Evolutionary conservation across 2,888 invertebrate genomes (phyloP), one percentile per base, ranked within the genome.

Genomic region (Malacosoma neustria): DNA sequence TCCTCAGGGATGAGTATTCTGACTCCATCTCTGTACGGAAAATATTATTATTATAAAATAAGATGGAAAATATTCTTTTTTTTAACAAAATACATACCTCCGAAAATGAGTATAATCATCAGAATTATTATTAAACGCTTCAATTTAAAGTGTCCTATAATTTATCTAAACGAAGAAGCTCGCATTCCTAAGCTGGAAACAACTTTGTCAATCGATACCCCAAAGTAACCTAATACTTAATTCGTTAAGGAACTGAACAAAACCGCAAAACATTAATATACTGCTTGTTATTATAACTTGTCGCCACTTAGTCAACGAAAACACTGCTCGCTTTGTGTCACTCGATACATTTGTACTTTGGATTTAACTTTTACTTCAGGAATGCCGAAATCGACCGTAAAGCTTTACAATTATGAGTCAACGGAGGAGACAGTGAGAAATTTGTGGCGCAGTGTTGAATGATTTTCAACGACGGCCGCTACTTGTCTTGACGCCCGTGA

Each of bases 251-350:
- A 48, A 53, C 51, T 51, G 54, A 47, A 51, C 45, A 38, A 39
- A 40, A 46, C 48, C 51, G 45, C 49, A 42, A 39, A 47, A 51
- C 55, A 48, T 64, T 69, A 68, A 72, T 72, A 75, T 60, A 71
- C 64, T 62, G 61, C 66, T 64, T 80, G 81, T 80, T 81, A 61
- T 80, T 76, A 69, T 68, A 75, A 73, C 59, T 61, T 69, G 79
- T 73, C 73, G 65, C 68, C 80, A 76, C 80, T 79, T 74, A 72
- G 62, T 53, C 50, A 46, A 50, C 51, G 59, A 54, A 53, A 55
- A 57, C 53, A 53, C 40, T 51, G 60, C 68, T 67, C 63, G 59
- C 54, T 58, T 59, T 72, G 52, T 70, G 77, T 63, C 70, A 81
- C 54, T 52, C 55, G 67, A 80, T 56, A 77, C 68, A 45, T 34